Percentiles rank a stretch among this genome's conserved stretches.
These are phyloP conservation scores for Dysmachus trigonus DNA, from an alignment of 2,888 invertebrate genomes.

Conservation along the genomic window DNA sequence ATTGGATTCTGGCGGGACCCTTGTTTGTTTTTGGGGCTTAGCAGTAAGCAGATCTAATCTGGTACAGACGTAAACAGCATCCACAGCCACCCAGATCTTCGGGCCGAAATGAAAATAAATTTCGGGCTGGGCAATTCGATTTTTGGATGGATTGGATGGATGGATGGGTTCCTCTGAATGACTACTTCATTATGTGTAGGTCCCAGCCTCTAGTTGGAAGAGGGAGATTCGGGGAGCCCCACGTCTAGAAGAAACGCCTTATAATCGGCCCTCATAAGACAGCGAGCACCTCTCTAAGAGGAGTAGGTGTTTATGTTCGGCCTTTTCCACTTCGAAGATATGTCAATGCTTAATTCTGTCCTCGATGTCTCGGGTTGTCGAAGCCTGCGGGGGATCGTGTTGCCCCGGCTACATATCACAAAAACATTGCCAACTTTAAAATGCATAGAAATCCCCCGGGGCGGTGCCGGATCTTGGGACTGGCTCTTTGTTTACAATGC, in stretches of 20 bases:
- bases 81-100: background rate
- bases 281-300: background rate
- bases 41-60: constrained; percentile 19
- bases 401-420: background rate
- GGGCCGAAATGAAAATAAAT: constrained; percentile 16
- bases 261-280: background rate
- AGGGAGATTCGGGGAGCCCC: background rate
- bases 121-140: background rate
- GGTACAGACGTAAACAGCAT: constrained; percentile 12
- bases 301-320: constrained; percentile 17
- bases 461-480: constrained; percentile 13
- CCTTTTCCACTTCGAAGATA: background rate
- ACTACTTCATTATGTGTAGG: background rate
- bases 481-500: constrained; percentile 27
- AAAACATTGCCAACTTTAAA: background rate
- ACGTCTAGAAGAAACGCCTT: background rate
- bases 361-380: background rate
- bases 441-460: constrained; percentile 25
- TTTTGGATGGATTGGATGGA: background rate
- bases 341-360: background rate
- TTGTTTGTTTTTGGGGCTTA: constrained; percentile 8
- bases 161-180: too few relatives aligned
- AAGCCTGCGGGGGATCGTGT: constrained; percentile 12
- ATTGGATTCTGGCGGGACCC: background rate
- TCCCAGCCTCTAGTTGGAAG: background rate